These are phyloP conservation scores for Threskiornis aethiopicus DNA, from an alignment of 2,797 vertebrate species.

Conservation along the genomic window DNA sequence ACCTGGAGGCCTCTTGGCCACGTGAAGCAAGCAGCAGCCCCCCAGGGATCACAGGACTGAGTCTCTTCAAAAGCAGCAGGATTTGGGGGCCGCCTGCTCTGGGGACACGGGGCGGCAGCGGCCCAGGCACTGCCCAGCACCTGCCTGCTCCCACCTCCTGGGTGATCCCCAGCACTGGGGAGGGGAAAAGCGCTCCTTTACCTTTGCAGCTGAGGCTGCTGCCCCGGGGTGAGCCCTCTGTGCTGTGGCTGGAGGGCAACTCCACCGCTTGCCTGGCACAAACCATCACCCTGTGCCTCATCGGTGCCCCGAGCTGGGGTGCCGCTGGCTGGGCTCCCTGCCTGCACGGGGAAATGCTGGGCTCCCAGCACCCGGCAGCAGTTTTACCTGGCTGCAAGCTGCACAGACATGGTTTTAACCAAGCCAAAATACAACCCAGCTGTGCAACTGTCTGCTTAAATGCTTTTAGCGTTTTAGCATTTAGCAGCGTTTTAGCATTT, in stretches of 20 bases:
- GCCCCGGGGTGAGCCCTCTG: not conserved
- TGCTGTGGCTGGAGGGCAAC: fast-evolving
- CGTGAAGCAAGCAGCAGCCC: not conserved
- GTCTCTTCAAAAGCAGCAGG: not conserved
- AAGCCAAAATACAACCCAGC: not conserved
- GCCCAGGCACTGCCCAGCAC: not conserved
- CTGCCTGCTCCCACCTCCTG: not conserved
- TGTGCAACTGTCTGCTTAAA: not conserved
- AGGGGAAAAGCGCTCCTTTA: not conserved
- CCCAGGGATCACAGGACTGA: not conserved
- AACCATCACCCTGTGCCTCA: not conserved
- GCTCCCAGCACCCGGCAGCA: not conserved
- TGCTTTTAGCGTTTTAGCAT: not conserved
- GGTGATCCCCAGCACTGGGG: too few species aligned
- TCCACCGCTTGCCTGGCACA: not conserved
- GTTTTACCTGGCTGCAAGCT: not conserved
- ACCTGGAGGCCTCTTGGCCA: not conserved
- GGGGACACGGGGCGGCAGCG: not conserved
- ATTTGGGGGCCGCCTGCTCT: too few species aligned
- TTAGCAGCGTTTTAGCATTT: not conserved
- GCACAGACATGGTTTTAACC: not conserved
- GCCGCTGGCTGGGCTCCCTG: not conserved
- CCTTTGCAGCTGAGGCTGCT: not conserved
- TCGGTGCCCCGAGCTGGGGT: not conserved
- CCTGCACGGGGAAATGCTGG: not conserved